These are phyloP conservation scores for Byasa hedistus DNA, from an alignment of 2,888 invertebrate genomes.

Conservation along the genomic window DNA sequence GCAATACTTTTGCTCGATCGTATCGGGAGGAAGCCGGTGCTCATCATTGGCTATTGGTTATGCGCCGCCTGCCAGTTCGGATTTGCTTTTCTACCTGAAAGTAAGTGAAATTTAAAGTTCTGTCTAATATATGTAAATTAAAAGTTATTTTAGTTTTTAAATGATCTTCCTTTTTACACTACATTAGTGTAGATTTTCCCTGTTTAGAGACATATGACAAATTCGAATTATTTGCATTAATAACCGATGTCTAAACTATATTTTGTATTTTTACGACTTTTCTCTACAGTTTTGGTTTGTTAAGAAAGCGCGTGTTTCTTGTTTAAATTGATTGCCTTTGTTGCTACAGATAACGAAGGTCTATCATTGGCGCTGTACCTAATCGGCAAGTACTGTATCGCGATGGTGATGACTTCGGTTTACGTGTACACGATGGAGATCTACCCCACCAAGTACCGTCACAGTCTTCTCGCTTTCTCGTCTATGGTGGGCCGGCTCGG, in stretches of 20 bases:
- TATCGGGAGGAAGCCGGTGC: slow-evolving; percentile 82
- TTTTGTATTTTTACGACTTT: no score
- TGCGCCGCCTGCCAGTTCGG: slow-evolving; percentile 82
- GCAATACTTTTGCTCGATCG: slow-evolving; percentile 82
- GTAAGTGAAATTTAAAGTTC: slow-evolving; percentile 48
- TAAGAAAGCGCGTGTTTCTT: no score
- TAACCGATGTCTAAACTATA: no score
- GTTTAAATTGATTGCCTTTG: no score
- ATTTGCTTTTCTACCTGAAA: slow-evolving; percentile 80
- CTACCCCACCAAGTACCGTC: slow-evolving; percentile 83
- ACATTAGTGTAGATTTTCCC: no score
- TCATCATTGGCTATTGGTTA: slow-evolving; percentile 80
- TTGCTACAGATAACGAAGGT: slow-evolving; percentile 47
- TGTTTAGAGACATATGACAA: no score
- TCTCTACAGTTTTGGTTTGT: not conserved
- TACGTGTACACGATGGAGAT: slow-evolving; percentile 85
- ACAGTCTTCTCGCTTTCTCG: slow-evolving; percentile 83
- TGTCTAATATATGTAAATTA: no score
- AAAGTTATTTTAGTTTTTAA: no score
- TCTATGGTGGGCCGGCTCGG: slow-evolving; percentile 85
- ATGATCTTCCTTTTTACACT: no score
- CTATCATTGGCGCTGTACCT: slow-evolving; percentile 77
- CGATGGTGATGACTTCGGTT: slow-evolving; percentile 82
- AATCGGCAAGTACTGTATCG: slow-evolving; percentile 83
- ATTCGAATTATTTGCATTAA: no score